Base-by-base conservation (phyloP, 1,140 invertebrate genomes). In the Drosophila mauritiana region DNA sequence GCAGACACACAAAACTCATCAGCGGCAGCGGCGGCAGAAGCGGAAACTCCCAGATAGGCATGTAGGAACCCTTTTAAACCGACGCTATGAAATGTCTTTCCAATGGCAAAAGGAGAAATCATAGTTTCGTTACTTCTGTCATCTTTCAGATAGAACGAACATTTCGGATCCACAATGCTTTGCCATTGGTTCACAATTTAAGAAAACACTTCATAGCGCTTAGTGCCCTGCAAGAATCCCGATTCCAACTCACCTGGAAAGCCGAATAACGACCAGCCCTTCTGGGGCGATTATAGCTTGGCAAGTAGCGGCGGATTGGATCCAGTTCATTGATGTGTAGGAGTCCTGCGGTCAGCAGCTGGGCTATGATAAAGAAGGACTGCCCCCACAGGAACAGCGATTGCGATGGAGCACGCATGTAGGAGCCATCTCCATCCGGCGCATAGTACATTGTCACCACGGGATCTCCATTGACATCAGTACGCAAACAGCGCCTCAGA, bases 291-390 rank as follows among this genome's bases (percentile, higher is more conserved):
- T 98, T 98, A 91, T 98, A 98, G 0, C 98, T 99, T 3, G 98
- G 98, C 57, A 99, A 93, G 93, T 99, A 98, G 43, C 99, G 94
- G 62, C 98, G 93, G 63, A 99, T 97, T 1, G 98, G 97, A 93
- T 99, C 99, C 46, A 99, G 93, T 93, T 99, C 98, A 91, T 98
- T 99, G 12, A 99, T 96, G 89, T 99, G 97, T 27, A 99, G 93
- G 15, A 99, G 93, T 37, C 96, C 96, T 53, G 96, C 96, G 22
- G 97, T 97, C 22, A 99, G 93, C 31, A 99, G 93, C 92, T 99
- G 97, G 4, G 98, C 95, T 78, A 99, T 97, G 53, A 99, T 95
- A 92, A 98, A 99, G 93, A 99, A 93, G 0, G 98, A 95, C 93
- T 99, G 98, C 69, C 98, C 98, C 98, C 98, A 98, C 6, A 96